Evolutionary conservation across 2,113 vertebrate species (phyloP).

Genomic region (Cyanoliseus patagonus): DNA sequence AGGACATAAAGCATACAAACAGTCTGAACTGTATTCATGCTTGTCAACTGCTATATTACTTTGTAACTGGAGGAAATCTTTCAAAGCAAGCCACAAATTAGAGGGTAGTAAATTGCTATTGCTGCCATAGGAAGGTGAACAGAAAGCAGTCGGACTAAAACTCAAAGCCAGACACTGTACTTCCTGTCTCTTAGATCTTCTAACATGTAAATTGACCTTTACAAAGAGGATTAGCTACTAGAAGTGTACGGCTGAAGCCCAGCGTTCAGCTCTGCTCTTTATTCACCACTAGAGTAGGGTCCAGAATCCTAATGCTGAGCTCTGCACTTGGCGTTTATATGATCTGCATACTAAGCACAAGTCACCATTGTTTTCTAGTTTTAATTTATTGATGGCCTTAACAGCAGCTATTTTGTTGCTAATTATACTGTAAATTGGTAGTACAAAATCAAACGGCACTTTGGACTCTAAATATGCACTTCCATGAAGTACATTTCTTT

Average conservation of each 20-base stretch:
- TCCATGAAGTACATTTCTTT: neutral
- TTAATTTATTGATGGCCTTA: conserved; percentile 72
- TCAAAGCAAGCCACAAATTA: conserved; percentile 51
- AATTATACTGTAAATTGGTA: conserved; percentile 69
- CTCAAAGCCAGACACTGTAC: conserved; percentile 76
- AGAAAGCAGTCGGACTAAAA: conserved; percentile 67
- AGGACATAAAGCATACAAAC: neutral
- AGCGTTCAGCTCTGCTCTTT: conserved; percentile 69
- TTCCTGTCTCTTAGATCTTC: conserved; percentile 83
- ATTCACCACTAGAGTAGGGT: conserved; percentile 65
- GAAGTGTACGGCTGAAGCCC: conserved; percentile 72
- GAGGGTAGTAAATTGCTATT: conserved; percentile 50
- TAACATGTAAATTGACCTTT: conserved; percentile 79
- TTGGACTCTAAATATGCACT: conserved; percentile 28
- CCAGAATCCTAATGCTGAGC: conserved; percentile 80
- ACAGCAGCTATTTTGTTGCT: conserved; percentile 67
- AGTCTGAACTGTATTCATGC: conserved; percentile 1
- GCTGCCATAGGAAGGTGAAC: conserved; percentile 66
- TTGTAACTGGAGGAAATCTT: neutral
- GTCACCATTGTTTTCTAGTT: conserved; percentile 69
- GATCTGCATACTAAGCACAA: conserved; percentile 79
- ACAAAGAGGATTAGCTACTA: conserved; percentile 82
- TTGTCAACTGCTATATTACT: conserved; percentile 14
- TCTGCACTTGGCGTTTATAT: conserved; percentile 62
- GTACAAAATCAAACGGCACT: conserved; percentile 51